Conservation (phyloP, 1,140 invertebrate genomes). For the Dinoponera quadriceps region DNA sequence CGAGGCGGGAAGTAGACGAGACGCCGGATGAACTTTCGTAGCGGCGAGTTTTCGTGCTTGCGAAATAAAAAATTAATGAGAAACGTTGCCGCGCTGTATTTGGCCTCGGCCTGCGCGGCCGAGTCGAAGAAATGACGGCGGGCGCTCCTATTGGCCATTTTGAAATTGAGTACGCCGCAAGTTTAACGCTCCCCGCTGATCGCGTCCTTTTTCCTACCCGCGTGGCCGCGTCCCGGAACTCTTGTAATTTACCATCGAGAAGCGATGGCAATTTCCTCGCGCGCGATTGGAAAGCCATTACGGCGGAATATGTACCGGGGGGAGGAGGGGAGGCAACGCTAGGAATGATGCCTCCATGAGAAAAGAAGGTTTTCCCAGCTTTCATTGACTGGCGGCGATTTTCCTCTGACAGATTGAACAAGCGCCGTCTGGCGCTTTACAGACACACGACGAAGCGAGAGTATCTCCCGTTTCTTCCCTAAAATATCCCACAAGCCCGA, state of each 20-base stretch:
- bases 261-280: constrained; percentile 58
- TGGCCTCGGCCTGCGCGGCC: constrained; percentile 67
- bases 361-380: not conserved
- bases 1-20: constrained; percentile 41
- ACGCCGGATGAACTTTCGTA: constrained; percentile 75
- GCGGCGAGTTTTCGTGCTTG: constrained; percentile 79
- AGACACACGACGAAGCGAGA: not conserved
- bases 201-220: constrained; percentile 54
- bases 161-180: constrained; percentile 71
- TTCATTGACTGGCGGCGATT: constrained; percentile 1
- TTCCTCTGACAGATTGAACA: constrained; percentile 26
- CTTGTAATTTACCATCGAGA: constrained; percentile 57
- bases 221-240: constrained; percentile 53
- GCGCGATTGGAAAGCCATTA: constrained; percentile 61
- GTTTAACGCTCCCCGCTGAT: constrained; percentile 63
- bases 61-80: constrained; percentile 85
- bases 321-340: too few species aligned
- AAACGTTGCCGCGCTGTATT: constrained; percentile 76
- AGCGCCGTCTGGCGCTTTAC: not conserved
- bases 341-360: constrained; percentile 24
- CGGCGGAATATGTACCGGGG: constrained; percentile 10
- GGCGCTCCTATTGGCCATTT: constrained; percentile 65
- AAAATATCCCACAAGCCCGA: not conserved
- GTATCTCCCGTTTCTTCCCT: not conserved
- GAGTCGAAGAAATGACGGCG: constrained; percentile 67